Evolutionary conservation across 1,140 invertebrate genomes (phyloP).

Genomic region (Nephila pilipes): DNA sequence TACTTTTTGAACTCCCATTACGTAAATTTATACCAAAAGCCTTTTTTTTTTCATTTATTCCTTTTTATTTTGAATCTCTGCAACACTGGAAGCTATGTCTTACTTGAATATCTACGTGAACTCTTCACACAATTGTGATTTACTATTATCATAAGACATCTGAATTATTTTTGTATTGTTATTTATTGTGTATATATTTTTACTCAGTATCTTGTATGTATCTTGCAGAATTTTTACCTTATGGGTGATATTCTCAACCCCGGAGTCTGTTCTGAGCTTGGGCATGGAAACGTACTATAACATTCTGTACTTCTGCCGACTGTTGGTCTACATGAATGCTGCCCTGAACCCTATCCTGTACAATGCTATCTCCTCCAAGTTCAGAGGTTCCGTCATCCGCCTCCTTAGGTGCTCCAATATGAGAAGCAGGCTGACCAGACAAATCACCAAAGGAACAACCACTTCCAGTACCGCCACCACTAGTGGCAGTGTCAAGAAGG

Average conservation of each 20-base stretch:
- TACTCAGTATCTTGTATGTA: not conserved
- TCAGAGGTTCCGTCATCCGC: slow-evolving; percentile 88
- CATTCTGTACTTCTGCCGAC: slow-evolving; percentile 91
- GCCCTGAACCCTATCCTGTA: slow-evolving; percentile 95
- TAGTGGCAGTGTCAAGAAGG: slow-evolving; percentile 57
- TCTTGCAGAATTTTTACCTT: slow-evolving; percentile 87
- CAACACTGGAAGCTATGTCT: too few relatives aligned
- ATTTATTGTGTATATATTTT: not conserved
- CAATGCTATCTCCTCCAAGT: slow-evolving; percentile 93
- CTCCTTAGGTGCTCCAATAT: slow-evolving; percentile 73
- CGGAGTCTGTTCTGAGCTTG: slow-evolving; percentile 85
- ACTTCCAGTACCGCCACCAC: slow-evolving; percentile 66
- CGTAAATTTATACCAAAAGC: too few relatives aligned
- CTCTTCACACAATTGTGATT: too few relatives aligned
- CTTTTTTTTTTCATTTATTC: too few relatives aligned
- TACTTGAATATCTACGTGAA: too few relatives aligned
- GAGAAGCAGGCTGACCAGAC: not conserved
- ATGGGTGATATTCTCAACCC: slow-evolving; percentile 88
- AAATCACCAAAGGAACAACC: slow-evolving; percentile 67
- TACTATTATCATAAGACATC: too few relatives aligned
- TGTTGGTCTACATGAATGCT: slow-evolving; percentile 94
- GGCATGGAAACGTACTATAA: slow-evolving; percentile 91
- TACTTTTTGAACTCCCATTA: too few relatives aligned
- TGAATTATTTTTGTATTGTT: not conserved
- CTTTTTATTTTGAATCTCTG: too few relatives aligned